Percentiles rank a stretch among this genome's conserved stretches.
phyloP scores from a whole-genome alignment of 2,888 invertebrate genomes.

The Drosophila dives region DNA sequence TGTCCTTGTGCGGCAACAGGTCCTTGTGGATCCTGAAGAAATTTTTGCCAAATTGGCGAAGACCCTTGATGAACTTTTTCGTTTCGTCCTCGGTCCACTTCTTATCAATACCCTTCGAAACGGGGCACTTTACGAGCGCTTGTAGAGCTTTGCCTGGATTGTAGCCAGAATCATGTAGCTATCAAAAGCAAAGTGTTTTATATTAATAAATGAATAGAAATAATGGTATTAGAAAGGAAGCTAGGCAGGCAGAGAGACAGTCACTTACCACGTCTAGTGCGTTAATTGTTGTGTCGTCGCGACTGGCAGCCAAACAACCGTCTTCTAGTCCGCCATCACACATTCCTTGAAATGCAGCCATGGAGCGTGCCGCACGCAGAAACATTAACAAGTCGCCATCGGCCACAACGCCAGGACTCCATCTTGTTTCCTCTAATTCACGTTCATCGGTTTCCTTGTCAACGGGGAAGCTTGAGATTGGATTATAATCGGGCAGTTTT shows the following conservation, averaged over 20 bases:
- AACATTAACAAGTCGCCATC: conserved; percentile 99
- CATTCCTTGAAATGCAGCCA: conserved; percentile 99
- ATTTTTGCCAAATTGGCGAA: conserved; percentile 99
- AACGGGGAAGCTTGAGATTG: conserved; percentile 85
- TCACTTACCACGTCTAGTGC: conserved; percentile 95
- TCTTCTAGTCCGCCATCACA: conserved; percentile 99
- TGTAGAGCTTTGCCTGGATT: conserved; percentile 98
- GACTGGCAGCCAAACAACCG: conserved; percentile 97
- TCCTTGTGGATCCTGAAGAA: conserved; percentile 99
- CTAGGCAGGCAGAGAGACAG: conserved; percentile 88
- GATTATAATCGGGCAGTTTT: conserved; percentile 86
- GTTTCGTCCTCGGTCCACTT: conserved; percentile 99
- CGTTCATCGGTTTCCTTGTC: conserved; percentile 85
- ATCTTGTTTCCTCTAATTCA: conserved; percentile 93
- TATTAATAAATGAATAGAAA: background rate
- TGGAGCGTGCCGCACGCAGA: conserved; percentile 97
- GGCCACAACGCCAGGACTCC: conserved; percentile 96
- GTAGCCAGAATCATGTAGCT: conserved; percentile 98
- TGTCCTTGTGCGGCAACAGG: conserved; percentile 97
- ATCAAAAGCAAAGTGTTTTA: conserved; percentile 57
- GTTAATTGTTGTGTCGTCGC: conserved; percentile 99
- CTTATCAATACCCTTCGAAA: conserved; percentile 98
- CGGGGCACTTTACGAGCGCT: conserved; percentile 98
- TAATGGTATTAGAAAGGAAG: conserved; percentile 80
- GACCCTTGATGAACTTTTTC: conserved; percentile 99